Evolutionary conservation across 2,113 vertebrate genomes (phyloP).

Genomic region (Scomber colias): DNA sequence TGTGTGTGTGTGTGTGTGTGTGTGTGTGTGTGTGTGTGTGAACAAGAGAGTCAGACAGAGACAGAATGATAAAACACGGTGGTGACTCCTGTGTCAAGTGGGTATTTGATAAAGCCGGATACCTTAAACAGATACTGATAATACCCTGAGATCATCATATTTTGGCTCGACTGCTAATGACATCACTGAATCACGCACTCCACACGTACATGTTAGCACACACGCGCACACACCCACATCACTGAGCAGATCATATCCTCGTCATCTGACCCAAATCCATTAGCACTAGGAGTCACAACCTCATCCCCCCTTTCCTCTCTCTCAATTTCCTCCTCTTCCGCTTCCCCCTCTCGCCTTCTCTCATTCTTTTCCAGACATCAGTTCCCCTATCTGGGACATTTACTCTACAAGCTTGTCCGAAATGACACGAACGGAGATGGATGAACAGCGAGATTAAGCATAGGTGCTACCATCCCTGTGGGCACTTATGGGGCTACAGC

Average conservation of each 20-base stretch:
- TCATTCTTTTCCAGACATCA: constrained; percentile 8
- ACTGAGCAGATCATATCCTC: constrained; percentile 42
- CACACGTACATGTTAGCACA: constrained; percentile 7
- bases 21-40: constrained; percentile 35
- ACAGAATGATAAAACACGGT: constrained; percentile 53
- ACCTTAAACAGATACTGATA: constrained; percentile 64
- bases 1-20: constrained; percentile 23
- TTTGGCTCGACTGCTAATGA: constrained; percentile 53
- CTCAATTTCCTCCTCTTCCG: constrained; percentile 22
- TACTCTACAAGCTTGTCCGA: neutral
- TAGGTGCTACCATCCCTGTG: constrained; percentile 1
- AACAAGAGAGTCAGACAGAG: constrained; percentile 28
- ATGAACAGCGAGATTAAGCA: neutral
- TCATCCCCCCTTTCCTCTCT: constrained; percentile 28
- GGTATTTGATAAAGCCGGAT: constrained; percentile 71
- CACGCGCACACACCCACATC: neutral
- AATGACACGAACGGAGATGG: constrained; percentile 4
- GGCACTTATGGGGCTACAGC: neutral
- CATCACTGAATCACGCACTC: constrained; percentile 35
- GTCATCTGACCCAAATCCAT: constrained; percentile 61
- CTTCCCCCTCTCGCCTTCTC: constrained; percentile 23
- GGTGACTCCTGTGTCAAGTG: constrained; percentile 61
- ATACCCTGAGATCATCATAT: constrained; percentile 60
- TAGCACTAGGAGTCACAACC: constrained; percentile 34
- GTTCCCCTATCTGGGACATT: neutral